These are phyloP conservation scores for Coelopa frigida DNA, from an alignment of 1,140 invertebrate species.

Conservation along the genomic window DNA sequence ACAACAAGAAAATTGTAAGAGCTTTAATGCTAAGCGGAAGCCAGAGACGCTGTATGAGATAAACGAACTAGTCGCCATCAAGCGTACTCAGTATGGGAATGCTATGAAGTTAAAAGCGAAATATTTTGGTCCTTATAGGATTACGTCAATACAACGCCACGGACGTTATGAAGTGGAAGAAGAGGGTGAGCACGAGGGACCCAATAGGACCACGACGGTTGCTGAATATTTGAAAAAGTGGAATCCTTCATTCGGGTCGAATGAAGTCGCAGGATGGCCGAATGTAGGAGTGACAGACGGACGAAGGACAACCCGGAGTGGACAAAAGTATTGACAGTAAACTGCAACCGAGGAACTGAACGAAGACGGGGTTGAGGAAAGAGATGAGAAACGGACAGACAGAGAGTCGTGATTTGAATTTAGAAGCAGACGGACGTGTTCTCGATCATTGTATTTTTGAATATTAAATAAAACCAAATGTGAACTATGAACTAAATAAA, in stretches of 20 bases:
- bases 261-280: conserved; percentile 10
- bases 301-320: too few relatives aligned
- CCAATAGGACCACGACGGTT: conserved; percentile 20
- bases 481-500: too few relatives aligned
- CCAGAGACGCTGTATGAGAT: conserved; percentile 21
- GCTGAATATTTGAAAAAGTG: conserved; percentile 35
- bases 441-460: too few relatives aligned
- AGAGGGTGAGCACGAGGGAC: conserved; percentile 23
- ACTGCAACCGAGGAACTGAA: too few relatives aligned
- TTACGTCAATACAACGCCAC: conserved; percentile 19
- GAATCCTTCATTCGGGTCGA: conserved; percentile 14
- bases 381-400: too few relatives aligned
- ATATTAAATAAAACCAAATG: too few relatives aligned
- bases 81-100: conserved; percentile 32
- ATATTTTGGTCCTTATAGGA: conserved; percentile 39
- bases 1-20: background rate
- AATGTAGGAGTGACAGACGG: conserved; percentile 10
- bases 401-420: too few relatives aligned
- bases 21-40: conserved; percentile 15
- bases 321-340: too few relatives aligned
- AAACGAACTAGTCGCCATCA: conserved; percentile 39
- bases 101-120: conserved; percentile 37
- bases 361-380: too few relatives aligned
- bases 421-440: too few relatives aligned
- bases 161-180: conserved; percentile 24